These are phyloP conservation scores for Tenthredo notha DNA, from an alignment of 2,888 invertebrate genomes.

Conservation along the genomic window DNA sequence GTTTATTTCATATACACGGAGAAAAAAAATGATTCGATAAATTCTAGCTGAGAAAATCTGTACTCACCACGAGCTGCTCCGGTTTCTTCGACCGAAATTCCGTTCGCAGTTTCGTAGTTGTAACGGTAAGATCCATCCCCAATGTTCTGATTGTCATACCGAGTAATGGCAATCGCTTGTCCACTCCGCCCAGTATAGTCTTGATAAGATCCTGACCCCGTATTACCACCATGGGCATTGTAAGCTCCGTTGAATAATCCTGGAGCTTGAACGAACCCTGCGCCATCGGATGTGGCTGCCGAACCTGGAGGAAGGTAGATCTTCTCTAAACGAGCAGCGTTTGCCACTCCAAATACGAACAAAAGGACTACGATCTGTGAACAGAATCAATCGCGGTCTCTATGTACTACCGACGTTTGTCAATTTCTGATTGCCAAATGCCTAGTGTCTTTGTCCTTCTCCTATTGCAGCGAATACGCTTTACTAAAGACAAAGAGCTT, in stretches of 20 bases:
- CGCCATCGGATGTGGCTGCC: slow-evolving; percentile 59
- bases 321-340: slow-evolving; percentile 62
- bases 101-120: slow-evolving; percentile 54
- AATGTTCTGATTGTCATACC: slow-evolving; percentile 55
- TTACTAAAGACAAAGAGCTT: slow-evolving; percentile 1
- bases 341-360: slow-evolving; percentile 56
- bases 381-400: slow-evolving; percentile 30
- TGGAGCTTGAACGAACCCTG: slow-evolving; percentile 58
- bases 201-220: slow-evolving; percentile 47
- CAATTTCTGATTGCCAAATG: slow-evolving; percentile 26
- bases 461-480: neutral
- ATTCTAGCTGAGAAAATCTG: neutral
- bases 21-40: neutral
- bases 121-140: slow-evolving; percentile 56
- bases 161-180: slow-evolving; percentile 55
- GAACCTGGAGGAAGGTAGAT: slow-evolving; percentile 62
- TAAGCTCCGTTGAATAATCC: slow-evolving; percentile 56
- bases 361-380: slow-evolving; percentile 42
- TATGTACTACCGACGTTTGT: slow-evolving; percentile 11
- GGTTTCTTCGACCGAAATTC: slow-evolving; percentile 52
- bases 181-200: slow-evolving; percentile 42
- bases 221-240: slow-evolving; percentile 37
- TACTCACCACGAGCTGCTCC: slow-evolving; percentile 42
- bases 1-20: neutral
- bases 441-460: slow-evolving; percentile 14